Evolutionary conservation across 2,888 invertebrate species (phyloP), one percentile per base, ranked within the genome.

Genomic region (Chloroclysta siterata): DNA sequence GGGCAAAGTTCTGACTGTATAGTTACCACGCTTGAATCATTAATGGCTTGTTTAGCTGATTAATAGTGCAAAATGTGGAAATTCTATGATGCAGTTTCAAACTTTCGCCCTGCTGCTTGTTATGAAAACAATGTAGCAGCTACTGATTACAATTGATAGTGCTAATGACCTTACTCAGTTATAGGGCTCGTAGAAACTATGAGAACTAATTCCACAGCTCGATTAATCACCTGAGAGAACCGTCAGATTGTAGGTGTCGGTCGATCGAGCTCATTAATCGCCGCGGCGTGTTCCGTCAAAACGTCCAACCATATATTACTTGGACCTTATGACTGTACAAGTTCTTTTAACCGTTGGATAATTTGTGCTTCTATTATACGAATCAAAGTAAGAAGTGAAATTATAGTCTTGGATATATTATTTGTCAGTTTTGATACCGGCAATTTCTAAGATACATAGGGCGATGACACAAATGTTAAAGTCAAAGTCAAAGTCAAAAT

Each of bases 231-330:
- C 62, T 63, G 44, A 59, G 63, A 68, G 68, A 72, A 63, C 66
- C 67, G 72, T 72, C 77, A 73, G 70, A 69, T 72, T 62, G 71
- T 64, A 58, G 71, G 70, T 57, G 74, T 71, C 62, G 67, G 66
- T 65, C 70, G 68, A 74, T 70, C 70, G 68, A 72, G 69, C 72
- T 75, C 75, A 79, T 79, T 72, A 75, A 73, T 74, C 69, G 72
- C 54, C 73, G 69, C 66, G 54, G 64, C 60, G 58, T 57, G 67
- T 74, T 61, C 60, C 50, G 51, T 58, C 65, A 62, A 65, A 65
- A 61, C 54, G 58, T 59, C 41, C 36, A 52, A 54, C 54, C 58
- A 48, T 44, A 53, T 41, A 60, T 62, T 62, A 57, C 62, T 47
- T 41, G 52, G 56, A 57, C 39, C 51, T 47, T 62, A 56, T 53